Evolutionary conservation across 2,113 vertebrate genomes (phyloP).

Genomic region (Solea solea): DNA sequence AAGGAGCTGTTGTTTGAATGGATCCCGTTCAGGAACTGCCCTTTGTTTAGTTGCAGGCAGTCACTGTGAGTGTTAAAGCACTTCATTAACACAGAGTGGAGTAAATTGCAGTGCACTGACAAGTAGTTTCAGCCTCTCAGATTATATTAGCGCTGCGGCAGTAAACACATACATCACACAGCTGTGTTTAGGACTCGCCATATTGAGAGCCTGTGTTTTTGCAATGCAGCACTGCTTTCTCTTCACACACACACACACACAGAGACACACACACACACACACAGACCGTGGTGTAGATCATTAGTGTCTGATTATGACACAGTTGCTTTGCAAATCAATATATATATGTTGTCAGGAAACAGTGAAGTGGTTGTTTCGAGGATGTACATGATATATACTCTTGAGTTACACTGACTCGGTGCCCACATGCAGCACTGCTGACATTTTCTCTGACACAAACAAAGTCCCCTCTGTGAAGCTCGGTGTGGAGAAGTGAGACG

Average conservation of each 20-base stretch:
- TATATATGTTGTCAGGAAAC: constrained; percentile 1
- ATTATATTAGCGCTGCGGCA: constrained; percentile 29
- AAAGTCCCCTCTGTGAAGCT: constrained; percentile 12
- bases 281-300: constrained; percentile 8
- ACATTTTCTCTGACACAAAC: constrained; percentile 16
- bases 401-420: background rate
- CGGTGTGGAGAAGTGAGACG: background rate
- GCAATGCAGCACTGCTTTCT: constrained; percentile 12
- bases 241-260: background rate
- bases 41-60: constrained; percentile 13
- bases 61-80: constrained; percentile 5
- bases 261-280: background rate
- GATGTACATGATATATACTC: constrained; percentile 2
- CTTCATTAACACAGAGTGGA: constrained; percentile 32
- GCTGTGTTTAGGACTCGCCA: constrained; percentile 17
- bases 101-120: constrained; percentile 30
- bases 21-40: background rate
- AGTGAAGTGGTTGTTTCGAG: background rate
- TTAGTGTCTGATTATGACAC: constrained; percentile 24
- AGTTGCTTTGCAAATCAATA: background rate
- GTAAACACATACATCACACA: constrained; percentile 50
- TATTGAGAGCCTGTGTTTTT: constrained; percentile 1
- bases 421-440: background rate
- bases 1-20: background rate
- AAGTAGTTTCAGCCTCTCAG: constrained; percentile 12